Percentiles rank a stretch among this genome's conserved stretches.
Evolutionary conservation across 2,888 invertebrate species (phyloP).

Genomic region (Ctenicera cuprea): DNA sequence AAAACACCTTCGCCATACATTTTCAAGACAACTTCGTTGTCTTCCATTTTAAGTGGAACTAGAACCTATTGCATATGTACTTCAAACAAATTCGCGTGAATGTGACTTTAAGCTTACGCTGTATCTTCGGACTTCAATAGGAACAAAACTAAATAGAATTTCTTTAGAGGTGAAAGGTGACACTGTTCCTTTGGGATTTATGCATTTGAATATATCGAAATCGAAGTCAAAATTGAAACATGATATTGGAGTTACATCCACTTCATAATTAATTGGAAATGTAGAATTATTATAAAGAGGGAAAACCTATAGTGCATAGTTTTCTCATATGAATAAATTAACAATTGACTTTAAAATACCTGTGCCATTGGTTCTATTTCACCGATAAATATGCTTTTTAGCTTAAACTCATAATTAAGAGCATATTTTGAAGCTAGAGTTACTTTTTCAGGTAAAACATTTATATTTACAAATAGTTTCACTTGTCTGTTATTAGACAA

Average conservation of each 20-base stretch:
- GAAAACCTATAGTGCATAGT: conserved; percentile 63
- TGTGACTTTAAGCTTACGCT: conserved; percentile 60
- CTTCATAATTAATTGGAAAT: conserved; percentile 60
- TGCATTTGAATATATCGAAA: conserved; percentile 67
- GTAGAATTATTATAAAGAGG: conserved; percentile 71
- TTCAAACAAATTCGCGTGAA: conserved; percentile 4
- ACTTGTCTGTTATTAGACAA: conserved; percentile 68
- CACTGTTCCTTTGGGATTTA: conserved; percentile 66
- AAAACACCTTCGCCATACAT: conserved; percentile 45
- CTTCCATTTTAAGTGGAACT: conserved; percentile 52
- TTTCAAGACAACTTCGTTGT: conserved; percentile 29
- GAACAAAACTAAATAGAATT: conserved; percentile 70
- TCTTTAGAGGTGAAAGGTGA: conserved; percentile 61
- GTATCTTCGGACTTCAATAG: conserved; percentile 67
- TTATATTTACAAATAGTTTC: conserved; percentile 61
- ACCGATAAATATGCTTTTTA: conserved; percentile 65
- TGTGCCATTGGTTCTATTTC: conserved; percentile 62
- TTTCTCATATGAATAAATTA: neutral
- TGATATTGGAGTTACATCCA: conserved; percentile 61
- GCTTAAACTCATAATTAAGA: conserved; percentile 54
- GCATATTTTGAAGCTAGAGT: conserved; percentile 58
- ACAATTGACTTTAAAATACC: conserved; percentile 20
- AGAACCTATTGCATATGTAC: conserved; percentile 40
- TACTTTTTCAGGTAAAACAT: conserved; percentile 54
- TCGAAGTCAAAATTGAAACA: conserved; percentile 63